Conservation (phyloP, 2,113 vertebrate genomes). For the Cariama cristata region DNA sequence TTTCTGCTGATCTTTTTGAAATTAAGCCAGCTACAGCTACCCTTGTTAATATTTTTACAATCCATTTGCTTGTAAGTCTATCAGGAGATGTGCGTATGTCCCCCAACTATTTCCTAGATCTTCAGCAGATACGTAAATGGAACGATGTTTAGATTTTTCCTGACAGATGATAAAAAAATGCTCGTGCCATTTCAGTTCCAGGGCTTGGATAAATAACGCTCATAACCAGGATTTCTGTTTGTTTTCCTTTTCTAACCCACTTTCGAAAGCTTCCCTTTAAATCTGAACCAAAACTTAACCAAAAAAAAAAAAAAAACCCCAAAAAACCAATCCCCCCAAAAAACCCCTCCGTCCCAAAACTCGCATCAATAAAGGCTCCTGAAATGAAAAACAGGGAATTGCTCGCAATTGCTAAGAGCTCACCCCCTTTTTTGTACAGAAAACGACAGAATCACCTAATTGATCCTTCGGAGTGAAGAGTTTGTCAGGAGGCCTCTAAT, state of each 20-base stretch:
- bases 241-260: constrained; percentile 53
- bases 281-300: constrained; percentile 7
- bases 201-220: constrained; percentile 16
- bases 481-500: constrained; percentile 68
- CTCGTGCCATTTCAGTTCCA: constrained; percentile 38
- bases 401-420: background rate
- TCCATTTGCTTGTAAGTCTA: constrained; percentile 54
- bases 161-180: constrained; percentile 52
- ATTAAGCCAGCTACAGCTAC: constrained; percentile 61
- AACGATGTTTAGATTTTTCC: constrained; percentile 47
- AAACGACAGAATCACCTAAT: constrained; percentile 41
- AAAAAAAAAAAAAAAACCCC: too few relatives aligned
- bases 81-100: constrained; percentile 19
- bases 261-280: constrained; percentile 54
- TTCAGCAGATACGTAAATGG: constrained; percentile 36
- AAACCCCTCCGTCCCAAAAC: background rate
- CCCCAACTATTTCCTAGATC: constrained; percentile 49
- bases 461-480: constrained; percentile 38
- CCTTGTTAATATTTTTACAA: constrained; percentile 70
- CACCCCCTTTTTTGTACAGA: background rate
- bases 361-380: background rate
- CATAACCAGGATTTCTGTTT: constrained; percentile 15
- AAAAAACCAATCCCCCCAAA: too few relatives aligned
- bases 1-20: constrained; percentile 65
- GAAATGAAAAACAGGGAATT: constrained; percentile 1